Percentiles rank a stretch among this genome's conserved stretches.
Evolutionary conservation across 2,888 invertebrate genomes (phyloP).

Genomic region (Sinohyriopsis cumingii): DNA sequence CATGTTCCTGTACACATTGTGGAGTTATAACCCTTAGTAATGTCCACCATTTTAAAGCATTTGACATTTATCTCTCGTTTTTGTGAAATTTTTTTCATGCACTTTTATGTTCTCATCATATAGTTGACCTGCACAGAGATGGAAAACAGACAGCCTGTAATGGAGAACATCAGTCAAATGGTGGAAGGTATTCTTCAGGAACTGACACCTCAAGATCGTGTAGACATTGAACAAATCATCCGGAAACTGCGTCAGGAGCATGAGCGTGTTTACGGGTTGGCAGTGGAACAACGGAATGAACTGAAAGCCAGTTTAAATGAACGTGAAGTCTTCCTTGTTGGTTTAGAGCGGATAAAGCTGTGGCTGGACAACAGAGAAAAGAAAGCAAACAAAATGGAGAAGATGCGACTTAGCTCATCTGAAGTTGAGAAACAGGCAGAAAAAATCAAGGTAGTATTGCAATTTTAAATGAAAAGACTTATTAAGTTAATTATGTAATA

Average conservation of each 20-base stretch:
- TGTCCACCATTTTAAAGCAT: too few relatives aligned
- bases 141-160: slow-evolving; percentile 86
- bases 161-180: slow-evolving; percentile 77
- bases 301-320: slow-evolving; percentile 80
- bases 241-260: slow-evolving; percentile 84
- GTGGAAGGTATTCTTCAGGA: slow-evolving; percentile 49
- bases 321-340: slow-evolving; percentile 82
- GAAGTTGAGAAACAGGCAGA: slow-evolving; percentile 88
- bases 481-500: too few relatives aligned
- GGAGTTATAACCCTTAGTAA: too few relatives aligned
- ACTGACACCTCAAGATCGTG: slow-evolving; percentile 87
- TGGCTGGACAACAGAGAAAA: slow-evolving; percentile 82
- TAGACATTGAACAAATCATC: slow-evolving; percentile 83
- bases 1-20: too few relatives aligned
- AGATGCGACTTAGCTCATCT: slow-evolving; percentile 77
- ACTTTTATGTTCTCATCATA: too few relatives aligned
- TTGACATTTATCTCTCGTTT: too few relatives aligned
- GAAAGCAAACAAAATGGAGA: slow-evolving; percentile 41
- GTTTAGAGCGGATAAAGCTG: slow-evolving; percentile 84
- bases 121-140: slow-evolving; percentile 79
- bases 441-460: slow-evolving; percentile 77
- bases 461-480: background rate
- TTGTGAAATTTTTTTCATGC: too few relatives aligned
- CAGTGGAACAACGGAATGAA: slow-evolving; percentile 78
- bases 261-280: slow-evolving; percentile 82